These are phyloP conservation scores for Brachymystax lenok DNA, from an alignment of 2,797 vertebrate genomes.

Conservation along the genomic window DNA sequence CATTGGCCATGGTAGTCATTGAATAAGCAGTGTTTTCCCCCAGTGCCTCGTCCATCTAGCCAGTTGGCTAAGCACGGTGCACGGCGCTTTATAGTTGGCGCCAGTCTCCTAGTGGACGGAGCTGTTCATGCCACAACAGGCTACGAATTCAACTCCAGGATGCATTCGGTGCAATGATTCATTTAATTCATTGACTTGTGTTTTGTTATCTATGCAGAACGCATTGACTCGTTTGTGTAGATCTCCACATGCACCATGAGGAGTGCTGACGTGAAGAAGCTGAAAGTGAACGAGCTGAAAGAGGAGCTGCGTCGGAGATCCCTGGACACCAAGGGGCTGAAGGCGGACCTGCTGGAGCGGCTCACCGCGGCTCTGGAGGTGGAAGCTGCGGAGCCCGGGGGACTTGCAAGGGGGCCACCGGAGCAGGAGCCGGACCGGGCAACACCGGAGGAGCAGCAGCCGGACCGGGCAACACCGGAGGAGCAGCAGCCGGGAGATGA, in stretches of 20 bases:
- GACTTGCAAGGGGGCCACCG: slow-evolving; percentile 9
- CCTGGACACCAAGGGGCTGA: slow-evolving; percentile 80
- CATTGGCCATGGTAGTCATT: neutral
- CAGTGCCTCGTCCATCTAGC: neutral
- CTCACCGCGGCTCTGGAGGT: slow-evolving; percentile 81
- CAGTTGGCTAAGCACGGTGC: neutral
- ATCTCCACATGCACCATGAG: slow-evolving; percentile 51
- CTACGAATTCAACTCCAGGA: no score
- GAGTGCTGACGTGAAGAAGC: slow-evolving; percentile 77
- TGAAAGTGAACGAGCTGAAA: slow-evolving; percentile 80
- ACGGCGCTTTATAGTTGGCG: neutral
- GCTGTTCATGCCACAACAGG: neutral
- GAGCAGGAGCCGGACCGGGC: slow-evolving; percentile 16
- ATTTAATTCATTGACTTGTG: neutral
- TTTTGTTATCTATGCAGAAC: neutral
- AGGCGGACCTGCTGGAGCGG: slow-evolving; percentile 89
- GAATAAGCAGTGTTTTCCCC: neutral
- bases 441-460: slow-evolving; percentile 7
- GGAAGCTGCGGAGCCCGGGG: slow-evolving; percentile 51
- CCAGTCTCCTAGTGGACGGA: neutral
- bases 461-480: slow-evolving; percentile 24
- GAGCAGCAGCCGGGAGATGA: slow-evolving; percentile 31
- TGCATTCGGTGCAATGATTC: no score
- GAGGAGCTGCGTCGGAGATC: slow-evolving; percentile 81
- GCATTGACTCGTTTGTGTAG: neutral